Evolutionary conservation across 2,797 vertebrate genomes (phyloP), one percentile per base, ranked within the genome.

Genomic region (Propithecus deckenii): DNA sequence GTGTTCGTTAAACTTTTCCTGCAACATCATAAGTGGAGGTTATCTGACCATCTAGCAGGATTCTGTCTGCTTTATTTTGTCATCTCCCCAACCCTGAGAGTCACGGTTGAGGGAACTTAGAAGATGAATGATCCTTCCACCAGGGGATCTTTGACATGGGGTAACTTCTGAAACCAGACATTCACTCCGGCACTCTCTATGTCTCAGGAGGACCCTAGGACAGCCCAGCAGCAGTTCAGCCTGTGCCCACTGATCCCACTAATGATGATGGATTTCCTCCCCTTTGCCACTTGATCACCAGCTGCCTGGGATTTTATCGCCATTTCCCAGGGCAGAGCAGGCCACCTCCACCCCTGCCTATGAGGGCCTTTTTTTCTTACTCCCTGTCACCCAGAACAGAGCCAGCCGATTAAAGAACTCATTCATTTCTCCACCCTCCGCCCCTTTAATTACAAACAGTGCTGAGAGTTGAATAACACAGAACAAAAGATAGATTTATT

Each of bases 401-500:
- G 89, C 84, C 96, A 96, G 89, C 84, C 96, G 95, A 96, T 97
- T 97, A 98, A 95, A 86, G 46, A 92, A 86, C 67, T 79, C 95
- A 90, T 79, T 97, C 94, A 83, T 97, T 87, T 96, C 91, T 80
- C 92, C n/a, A 87, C 79, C 89, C 59, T 92, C 84, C 57, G 10
- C 89, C 93, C 84, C 96, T 93, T 98, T 98, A 93, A 98, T 96
- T 98, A 86, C 80, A 61, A 95, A 92, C 76, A 93, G 93, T 20
- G 78, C 92, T 46, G 81, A 92, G 95, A 96, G 85, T 43, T 95
- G 93, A 95, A 81, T 65, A 92, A 90, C 75, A 94, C 55, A 61
- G 81, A 97, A 97, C 93, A 97, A 97, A 97, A 91, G 94, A 85
- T 63, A 69, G 87, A 97, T 92, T 92, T 97, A 95, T 96, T 97